phyloP scores from a whole-genome alignment of 2,113 vertebrate species.

The Lophius piscatorius region DNA sequence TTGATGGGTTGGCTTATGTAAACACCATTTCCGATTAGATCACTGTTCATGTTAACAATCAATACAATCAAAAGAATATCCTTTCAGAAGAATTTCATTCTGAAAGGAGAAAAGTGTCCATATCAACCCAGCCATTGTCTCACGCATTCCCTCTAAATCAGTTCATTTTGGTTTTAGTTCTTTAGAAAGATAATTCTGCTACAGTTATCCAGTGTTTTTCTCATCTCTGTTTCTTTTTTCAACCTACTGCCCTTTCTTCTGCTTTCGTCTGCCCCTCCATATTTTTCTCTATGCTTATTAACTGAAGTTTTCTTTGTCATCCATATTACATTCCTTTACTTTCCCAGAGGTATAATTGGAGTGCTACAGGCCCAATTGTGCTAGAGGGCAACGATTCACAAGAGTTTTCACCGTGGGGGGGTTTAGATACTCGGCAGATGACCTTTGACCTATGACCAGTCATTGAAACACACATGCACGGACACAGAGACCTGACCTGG shows the following conservation, averaged over 20 bases:
- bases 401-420: neutral
- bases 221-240: no score
- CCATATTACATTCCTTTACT: slow-evolving; percentile 6
- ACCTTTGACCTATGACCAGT: slow-evolving; percentile 44
- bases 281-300: neutral
- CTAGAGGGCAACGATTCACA: slow-evolving; percentile 16
- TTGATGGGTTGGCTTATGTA: no score
- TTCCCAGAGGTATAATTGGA: slow-evolving; percentile 1
- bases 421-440: slow-evolving; percentile 42
- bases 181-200: no score
- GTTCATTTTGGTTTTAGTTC: neutral
- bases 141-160: neutral
- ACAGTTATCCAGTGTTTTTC: no score
- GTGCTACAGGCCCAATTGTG: slow-evolving; percentile 36
- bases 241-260: neutral
- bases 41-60: no score
- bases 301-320: neutral
- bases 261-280: neutral
- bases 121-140: no score
- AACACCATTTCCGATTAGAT: no score
- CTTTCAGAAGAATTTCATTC: no score
- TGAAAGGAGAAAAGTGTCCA: no score
- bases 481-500: slow-evolving; percentile 35
- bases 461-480: neutral
- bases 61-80: no score